Evolutionary conservation across 1,140 invertebrate species (phyloP).

Genomic region (Cyrtorhinus lividipennis): DNA sequence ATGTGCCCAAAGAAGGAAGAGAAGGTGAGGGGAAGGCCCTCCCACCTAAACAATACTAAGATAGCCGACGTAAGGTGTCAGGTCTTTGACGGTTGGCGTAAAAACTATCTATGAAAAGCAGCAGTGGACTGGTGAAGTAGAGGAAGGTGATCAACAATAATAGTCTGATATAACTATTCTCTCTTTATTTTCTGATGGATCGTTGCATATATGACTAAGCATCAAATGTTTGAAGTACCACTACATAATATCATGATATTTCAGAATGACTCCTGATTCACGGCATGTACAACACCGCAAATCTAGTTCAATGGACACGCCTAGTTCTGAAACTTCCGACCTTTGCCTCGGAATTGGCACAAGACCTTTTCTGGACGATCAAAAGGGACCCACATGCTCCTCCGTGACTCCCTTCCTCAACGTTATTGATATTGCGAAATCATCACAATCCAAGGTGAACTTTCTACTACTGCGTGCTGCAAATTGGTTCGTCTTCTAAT

Average conservation of each 20-base stretch:
- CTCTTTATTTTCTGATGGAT: not conserved
- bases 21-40: too few species aligned
- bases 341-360: too few species aligned
- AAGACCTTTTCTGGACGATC: not conserved
- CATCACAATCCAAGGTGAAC: not conserved
- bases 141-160: too few species aligned
- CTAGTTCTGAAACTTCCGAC: not conserved
- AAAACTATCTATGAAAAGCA: not conserved
- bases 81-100: too few species aligned
- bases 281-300: slow-evolving; percentile 42
- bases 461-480: too few species aligned
- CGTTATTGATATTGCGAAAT: not conserved
- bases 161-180: slow-evolving; percentile 26
- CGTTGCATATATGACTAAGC: too few species aligned
- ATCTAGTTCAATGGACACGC: slow-evolving; percentile 54
- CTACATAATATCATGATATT: not conserved
- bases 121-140: too few species aligned
- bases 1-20: too few species aligned
- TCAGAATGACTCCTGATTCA: not conserved
- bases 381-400: not conserved
- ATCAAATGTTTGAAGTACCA: not conserved
- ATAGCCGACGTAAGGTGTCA: too few species aligned
- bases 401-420: not conserved
- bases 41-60: too few species aligned
- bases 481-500: too few species aligned